These are phyloP conservation scores for Clarias laeviceps DNA, from an alignment of 2,797 vertebrate species.

Conservation along the genomic window DNA sequence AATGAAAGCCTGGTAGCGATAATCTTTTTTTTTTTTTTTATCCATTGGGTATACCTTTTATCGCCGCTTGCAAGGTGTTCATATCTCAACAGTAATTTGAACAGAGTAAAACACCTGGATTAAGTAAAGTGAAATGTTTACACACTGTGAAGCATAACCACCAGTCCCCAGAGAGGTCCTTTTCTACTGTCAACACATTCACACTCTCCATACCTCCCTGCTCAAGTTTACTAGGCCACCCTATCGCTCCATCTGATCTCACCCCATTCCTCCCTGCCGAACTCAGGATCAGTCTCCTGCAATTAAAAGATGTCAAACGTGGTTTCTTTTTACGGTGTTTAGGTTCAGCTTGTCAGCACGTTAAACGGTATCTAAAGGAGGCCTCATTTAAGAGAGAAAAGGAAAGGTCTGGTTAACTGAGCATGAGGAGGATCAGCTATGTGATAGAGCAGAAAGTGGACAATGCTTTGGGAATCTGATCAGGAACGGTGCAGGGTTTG, in stretches of 20 bases:
- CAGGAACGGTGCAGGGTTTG: constrained; percentile 65
- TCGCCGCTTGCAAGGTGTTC: neutral
- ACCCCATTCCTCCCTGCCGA: constrained; percentile 39
- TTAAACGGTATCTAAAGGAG: constrained; percentile 82
- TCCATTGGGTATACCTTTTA: neutral
- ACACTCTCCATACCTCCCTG: constrained; percentile 70
- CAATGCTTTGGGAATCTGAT: constrained; percentile 76
- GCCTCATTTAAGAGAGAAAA: constrained; percentile 78
- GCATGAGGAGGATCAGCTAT: constrained; percentile 70
- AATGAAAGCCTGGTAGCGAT: neutral
- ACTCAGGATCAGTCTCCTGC: constrained; percentile 75
- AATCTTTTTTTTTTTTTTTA: neutral
- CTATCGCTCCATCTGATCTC: constrained; percentile 47
- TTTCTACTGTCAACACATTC: constrained; percentile 63
- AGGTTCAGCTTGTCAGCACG: constrained; percentile 77
- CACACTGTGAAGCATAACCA: constrained; percentile 54
- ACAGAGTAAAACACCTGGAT: constrained; percentile 51
- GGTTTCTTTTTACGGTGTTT: constrained; percentile 78
- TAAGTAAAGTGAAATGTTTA: constrained; percentile 52
- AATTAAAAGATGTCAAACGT: constrained; percentile 86
- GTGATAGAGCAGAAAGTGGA: constrained; percentile 65
- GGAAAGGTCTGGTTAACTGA: constrained; percentile 59
- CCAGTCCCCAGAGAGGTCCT: constrained; percentile 62
- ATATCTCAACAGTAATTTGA: constrained; percentile 35
- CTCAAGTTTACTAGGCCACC: constrained; percentile 59